These are phyloP conservation scores for Oncorhynchus gorbuscha DNA, from an alignment of 2,113 vertebrate species.

Conservation along the genomic window DNA sequence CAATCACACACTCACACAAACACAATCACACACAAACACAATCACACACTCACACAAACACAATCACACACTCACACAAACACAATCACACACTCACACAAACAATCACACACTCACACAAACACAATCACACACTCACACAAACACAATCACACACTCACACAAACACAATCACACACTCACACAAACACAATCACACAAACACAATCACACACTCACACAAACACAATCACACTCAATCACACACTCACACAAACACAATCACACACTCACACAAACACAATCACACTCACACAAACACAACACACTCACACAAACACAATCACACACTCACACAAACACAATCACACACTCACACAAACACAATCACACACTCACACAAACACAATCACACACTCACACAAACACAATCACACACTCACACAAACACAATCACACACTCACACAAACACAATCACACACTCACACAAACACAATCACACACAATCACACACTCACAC, in stretches of 20 bases:
- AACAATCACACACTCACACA: conserved; percentile 16
- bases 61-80: conserved; percentile 6
- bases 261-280: conserved; percentile 2
- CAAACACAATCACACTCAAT: conserved; percentile 4
- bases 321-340: conserved; percentile 3
- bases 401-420: no score
- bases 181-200: conserved; percentile 5
- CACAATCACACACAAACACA: conserved; percentile 6
- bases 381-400: conserved; percentile 4
- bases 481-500: no score
- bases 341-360: conserved; percentile 8
- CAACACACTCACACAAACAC: conserved; percentile 11
- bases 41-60: conserved; percentile 10
- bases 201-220: no score
- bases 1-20: conserved; percentile 11
- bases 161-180: no score
- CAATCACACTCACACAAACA: conserved; percentile 7
- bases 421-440: conserved; percentile 5
- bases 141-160: conserved; percentile 4
- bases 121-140: conserved; percentile 3
- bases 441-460: no score
- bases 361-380: conserved; percentile 14
- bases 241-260: conserved; percentile 12
- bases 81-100: conserved; percentile 6
- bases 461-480: conserved; percentile 2